Base-by-base conservation (phyloP, 2,113 vertebrate species). In the Probosciger aterrimus region DNA sequence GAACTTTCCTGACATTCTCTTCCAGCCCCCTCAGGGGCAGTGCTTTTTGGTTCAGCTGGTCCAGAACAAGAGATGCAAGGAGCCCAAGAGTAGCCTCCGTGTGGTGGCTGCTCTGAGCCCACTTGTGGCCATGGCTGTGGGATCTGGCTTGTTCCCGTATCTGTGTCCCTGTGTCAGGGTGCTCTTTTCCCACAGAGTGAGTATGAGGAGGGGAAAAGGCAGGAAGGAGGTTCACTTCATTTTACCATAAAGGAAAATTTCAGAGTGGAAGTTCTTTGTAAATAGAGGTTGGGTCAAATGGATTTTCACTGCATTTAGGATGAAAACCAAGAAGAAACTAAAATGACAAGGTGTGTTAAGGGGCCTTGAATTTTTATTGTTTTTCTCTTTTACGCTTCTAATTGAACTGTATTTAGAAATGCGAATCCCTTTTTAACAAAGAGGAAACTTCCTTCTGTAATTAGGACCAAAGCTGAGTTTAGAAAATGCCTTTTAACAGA, bases 121-220 rank as follows among this genome's bases (percentile, higher is more conserved):
- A 17, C 30, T 33, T 43, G 33, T 35, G 10, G 25, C 79, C 15
- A 1, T 25, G 37, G 55, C 69, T 37, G 35, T 13, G 3, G 35
- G 53, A 24, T 60, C 30, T 63, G 20, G n/a, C 23, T 7, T 16
- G 4, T 30, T 41, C 10, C 0, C 7, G 1, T n/a, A 7, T 7
- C 33, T 52, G 24, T 37, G n/a, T 46, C 28, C 25, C 30, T 46
- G 44, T 60, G 23, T 70, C 28, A 53, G n/a, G 31, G 25, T 46
- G 31, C 18, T 67, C 22, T 27, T 25, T 9, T 74, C 31, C n/a
- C 30, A 23, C 20, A 57, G 22, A 24, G 46, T 43, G 35, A 43
- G 15, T 55, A 6, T 9, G 14, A 35, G 27, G 15, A 46, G 23
- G 67, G 22, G 27, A 24, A 44, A 18, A 53, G 18, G n/a, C 31